phyloP scores from a whole-genome alignment of 2,797 vertebrate species.

The Halcyon leucocephala region DNA sequence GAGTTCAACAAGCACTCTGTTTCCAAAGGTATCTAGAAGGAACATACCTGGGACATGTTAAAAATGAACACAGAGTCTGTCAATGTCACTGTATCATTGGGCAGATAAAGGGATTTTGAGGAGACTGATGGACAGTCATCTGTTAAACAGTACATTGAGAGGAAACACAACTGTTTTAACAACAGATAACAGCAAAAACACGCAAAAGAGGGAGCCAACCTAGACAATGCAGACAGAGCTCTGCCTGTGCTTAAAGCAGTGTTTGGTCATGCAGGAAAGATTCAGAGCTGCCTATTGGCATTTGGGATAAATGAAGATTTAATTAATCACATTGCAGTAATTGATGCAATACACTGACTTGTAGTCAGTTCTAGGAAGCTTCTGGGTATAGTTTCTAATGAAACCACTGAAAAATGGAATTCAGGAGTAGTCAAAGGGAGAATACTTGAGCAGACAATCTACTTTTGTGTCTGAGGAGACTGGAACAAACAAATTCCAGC shows the following conservation, averaged over 20 bases:
- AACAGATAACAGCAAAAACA: neutral
- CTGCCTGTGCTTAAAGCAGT: neutral
- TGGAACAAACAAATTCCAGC: conserved; percentile 9
- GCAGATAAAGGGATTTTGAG: neutral
- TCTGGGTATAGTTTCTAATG: conserved; percentile 1
- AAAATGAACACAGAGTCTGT: neutral
- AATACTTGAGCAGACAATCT: neutral
- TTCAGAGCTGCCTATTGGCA: neutral
- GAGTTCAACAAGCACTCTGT: neutral
- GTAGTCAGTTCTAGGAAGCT: conserved; percentile 38
- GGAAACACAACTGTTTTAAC: neutral
- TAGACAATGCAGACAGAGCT: neutral
- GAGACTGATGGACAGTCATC: neutral
- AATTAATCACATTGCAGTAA: conserved; percentile 18
- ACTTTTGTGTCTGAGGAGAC: neutral
- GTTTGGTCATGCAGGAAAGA: neutral
- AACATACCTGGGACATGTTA: neutral
- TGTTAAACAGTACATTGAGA: neutral
- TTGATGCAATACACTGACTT: neutral
- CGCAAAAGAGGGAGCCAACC: neutral
- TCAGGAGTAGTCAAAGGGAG: neutral
- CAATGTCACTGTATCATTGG: neutral
- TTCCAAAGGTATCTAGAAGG: neutral
- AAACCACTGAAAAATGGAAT: conserved; percentile 20
- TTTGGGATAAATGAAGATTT: conserved; percentile 32